Evolutionary conservation across 2,888 invertebrate species (phyloP), one percentile per base, ranked within the genome.

Genomic region (Leptodirus hochenwartii): DNA sequence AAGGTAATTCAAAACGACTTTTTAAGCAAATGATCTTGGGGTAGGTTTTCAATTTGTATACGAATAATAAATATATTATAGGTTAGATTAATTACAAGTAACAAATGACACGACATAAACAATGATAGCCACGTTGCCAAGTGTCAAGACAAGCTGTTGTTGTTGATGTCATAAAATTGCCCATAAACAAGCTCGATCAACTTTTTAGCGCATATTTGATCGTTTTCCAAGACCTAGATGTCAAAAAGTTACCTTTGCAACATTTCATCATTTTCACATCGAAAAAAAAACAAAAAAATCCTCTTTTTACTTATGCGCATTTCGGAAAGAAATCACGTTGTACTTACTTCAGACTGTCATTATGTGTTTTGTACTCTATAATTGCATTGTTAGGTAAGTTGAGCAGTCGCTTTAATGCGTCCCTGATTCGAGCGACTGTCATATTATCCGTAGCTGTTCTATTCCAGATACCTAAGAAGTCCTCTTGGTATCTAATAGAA

Each of bases 391-490:
- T 66, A 39, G 95, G 95, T 54, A 98, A 73, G 64, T 95, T 90
- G 50, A 98, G 69, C 50, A 96, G 80, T 54, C 95, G 72, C 46
- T 87, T 79, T 47, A 98, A 62, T 25, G 91, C 90, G 61, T 98
- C 96, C 41, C 93, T 69, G 46, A 98, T 95, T 47, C 91, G 70
- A 40, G 75, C 74, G 44, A 87, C 90, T 40, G 85, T 84, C 39
- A 68, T 70, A 49, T 74, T 70, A 63, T 96, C 93, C 39, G 79
- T 71, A 30, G 95, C 88, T 42, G 87, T 91, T 56, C 84, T 76
- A 60, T 95, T 95, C 95, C 96, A 96, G 46, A 96, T 75, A 41
- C 91, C 88, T 48, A 96, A 70, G 53, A 90, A 80, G 53, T 93
- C 95, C 60, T 95, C 95, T 67, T 82, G 88, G 63, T 81, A 87